A percentile compares a stretch with the other conserved stretches of the same genome.
Evolutionary conservation across 2,797 vertebrate genomes (phyloP).

Genomic region (Tiaroga cobitis): DNA sequence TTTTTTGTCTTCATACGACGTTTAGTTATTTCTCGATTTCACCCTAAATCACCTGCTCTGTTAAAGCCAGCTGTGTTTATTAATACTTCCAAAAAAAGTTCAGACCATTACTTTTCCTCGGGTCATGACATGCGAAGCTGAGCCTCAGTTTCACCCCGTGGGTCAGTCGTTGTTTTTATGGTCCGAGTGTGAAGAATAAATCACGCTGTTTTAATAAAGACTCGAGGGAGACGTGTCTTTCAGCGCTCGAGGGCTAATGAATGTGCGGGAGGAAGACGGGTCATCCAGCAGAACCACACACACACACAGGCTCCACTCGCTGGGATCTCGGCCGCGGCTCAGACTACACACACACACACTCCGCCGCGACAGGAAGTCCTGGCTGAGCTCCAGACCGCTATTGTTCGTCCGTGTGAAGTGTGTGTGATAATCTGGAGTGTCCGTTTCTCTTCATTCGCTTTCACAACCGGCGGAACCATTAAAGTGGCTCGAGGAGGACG

Average conservation of each 20-base stretch:
- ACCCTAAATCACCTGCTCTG: conserved; percentile 1
- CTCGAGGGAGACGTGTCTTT: conserved; percentile 39
- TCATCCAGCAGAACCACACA: conserved; percentile 40
- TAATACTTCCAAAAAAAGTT: not conserved
- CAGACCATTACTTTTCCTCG: not conserved
- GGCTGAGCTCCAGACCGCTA: conserved; percentile 47
- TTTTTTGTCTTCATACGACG: not conserved
- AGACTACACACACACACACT: conserved; percentile 36
- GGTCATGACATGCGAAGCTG: not conserved
- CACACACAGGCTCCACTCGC: conserved; percentile 45
- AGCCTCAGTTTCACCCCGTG: not conserved
- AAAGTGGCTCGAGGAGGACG: conserved; percentile 1
- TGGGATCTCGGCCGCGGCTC: conserved; percentile 40
- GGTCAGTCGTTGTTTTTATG: not conserved
- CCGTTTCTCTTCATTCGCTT: conserved; percentile 53
- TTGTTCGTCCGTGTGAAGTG: conserved; percentile 61
- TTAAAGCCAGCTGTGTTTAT: conserved; percentile 8
- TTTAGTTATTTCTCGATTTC: not conserved
- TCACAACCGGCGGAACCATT: conserved; percentile 51
- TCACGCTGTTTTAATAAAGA: conserved; percentile 21
- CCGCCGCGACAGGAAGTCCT: conserved; percentile 53
- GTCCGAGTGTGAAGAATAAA: conserved; percentile 18
- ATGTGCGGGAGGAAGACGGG: conserved; percentile 47
- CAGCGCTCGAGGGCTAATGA: conserved; percentile 35
- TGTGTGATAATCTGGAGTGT: conserved; percentile 55